Conservation (phyloP, 2,797 vertebrate genomes). For the Pogonophryne albipinna region DNA sequence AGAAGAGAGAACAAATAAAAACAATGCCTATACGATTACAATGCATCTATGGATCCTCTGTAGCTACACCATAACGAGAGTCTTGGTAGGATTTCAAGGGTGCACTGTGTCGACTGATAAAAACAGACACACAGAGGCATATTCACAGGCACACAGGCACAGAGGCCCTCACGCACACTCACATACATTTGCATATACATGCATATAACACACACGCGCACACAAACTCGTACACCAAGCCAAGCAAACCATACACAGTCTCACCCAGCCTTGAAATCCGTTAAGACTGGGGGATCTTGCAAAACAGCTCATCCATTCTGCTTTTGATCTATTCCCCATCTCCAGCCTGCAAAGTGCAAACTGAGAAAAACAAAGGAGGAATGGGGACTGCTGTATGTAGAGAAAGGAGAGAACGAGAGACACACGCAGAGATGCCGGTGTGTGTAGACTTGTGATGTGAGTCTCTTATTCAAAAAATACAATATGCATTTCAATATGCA, state of each 20-base stretch:
- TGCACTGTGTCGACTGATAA: constrained; percentile 48
- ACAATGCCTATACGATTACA: constrained; percentile 36
- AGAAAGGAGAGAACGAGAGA: constrained; percentile 67
- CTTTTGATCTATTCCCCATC: constrained; percentile 85
- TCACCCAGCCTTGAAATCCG: constrained; percentile 82
- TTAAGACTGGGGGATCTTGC: constrained; percentile 82
- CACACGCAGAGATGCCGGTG: constrained; percentile 55
- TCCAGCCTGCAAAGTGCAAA: constrained; percentile 81
- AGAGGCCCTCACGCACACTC: constrained; percentile 65
- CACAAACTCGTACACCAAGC: constrained; percentile 33
- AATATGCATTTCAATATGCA: constrained; percentile 59
- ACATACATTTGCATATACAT: constrained; percentile 76
- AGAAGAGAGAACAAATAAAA: constrained; percentile 32
- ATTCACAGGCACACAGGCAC: constrained; percentile 69
- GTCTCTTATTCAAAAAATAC: constrained; percentile 51
- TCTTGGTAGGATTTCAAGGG: constrained; percentile 46
- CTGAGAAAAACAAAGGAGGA: constrained; percentile 81
- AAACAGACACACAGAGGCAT: constrained; percentile 64
- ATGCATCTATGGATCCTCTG: constrained; percentile 34
- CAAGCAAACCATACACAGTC: constrained; percentile 72
- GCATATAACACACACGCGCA: constrained; percentile 54
- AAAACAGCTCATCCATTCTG: constrained; percentile 83
- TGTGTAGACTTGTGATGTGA: constrained; percentile 51
- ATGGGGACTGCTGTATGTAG: constrained; percentile 77
- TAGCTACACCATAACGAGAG: constrained; percentile 27